Evolutionary conservation across 2,888 invertebrate genomes (phyloP).

Genomic region (Parnassius apollo): DNA sequence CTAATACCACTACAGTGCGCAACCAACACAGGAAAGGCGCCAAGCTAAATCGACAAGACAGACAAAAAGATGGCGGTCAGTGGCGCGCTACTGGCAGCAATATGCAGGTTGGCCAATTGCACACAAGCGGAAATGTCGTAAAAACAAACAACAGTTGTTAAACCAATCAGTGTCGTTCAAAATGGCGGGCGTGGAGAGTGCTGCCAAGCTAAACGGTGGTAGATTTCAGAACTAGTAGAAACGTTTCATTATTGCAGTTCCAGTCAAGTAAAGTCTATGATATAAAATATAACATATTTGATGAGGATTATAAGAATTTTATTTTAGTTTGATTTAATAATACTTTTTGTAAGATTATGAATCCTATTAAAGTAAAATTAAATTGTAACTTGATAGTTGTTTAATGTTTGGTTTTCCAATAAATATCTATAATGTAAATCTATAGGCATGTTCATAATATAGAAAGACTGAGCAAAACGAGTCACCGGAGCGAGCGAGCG

Average conservation of each 20-base stretch:
- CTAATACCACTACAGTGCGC: constrained; percentile 70
- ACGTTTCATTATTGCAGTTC: constrained; percentile 37
- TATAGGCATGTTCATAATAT: no score
- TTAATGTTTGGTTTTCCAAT: no score
- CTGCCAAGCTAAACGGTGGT: constrained; percentile 63
- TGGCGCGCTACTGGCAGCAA: constrained; percentile 45
- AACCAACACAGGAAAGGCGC: constrained; percentile 79
- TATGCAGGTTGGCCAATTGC: constrained; percentile 54
- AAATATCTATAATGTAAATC: no score
- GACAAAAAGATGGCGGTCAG: constrained; percentile 71
- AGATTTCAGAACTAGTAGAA: constrained; percentile 28
- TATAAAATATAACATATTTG: neutral
- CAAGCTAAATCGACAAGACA: constrained; percentile 70
- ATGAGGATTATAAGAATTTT: neutral
- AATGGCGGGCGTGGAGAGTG: constrained; percentile 60
- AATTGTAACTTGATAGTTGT: no score
- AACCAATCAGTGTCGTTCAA: constrained; percentile 51
- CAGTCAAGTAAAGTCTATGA: no score
- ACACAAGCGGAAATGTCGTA: constrained; percentile 58
- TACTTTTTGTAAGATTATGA: neutral
- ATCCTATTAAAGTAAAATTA: no score
- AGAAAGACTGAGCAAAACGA: no score
- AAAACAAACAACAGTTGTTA: constrained; percentile 37
- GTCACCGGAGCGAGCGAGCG: no score
- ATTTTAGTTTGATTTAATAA: neutral